These are phyloP conservation scores for Menidia beryllina DNA, from an alignment of 2,113 vertebrate species.

Conservation along the genomic window DNA sequence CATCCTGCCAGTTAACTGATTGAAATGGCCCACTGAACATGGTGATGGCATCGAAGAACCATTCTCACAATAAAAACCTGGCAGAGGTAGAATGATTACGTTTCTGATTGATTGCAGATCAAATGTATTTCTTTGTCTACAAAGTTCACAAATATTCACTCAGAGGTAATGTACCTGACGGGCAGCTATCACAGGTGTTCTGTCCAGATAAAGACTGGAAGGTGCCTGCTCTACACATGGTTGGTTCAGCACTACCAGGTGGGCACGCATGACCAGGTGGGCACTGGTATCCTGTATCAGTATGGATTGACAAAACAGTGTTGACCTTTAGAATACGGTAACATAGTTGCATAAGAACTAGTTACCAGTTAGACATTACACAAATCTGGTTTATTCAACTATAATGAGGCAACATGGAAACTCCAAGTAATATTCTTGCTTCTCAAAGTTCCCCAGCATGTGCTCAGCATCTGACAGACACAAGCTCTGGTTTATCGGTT, in stretches of 20 bases:
- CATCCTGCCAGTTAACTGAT: slow-evolving; percentile 70
- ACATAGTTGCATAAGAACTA: background rate
- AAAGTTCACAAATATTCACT: background rate
- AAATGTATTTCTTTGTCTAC: slow-evolving; percentile 14
- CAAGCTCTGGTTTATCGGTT: slow-evolving; percentile 44
- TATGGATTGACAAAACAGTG: background rate
- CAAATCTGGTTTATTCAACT: slow-evolving; percentile 10
- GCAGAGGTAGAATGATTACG: slow-evolving; percentile 4
- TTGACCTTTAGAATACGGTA: background rate
- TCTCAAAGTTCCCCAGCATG: slow-evolving; percentile 24
- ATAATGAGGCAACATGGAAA: slow-evolving; percentile 26
- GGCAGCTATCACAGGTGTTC: slow-evolving; percentile 61
- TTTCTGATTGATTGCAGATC: slow-evolving; percentile 2
- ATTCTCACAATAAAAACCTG: slow-evolving; percentile 87
- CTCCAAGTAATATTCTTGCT: slow-evolving; percentile 9
- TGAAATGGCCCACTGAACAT: slow-evolving; percentile 85
- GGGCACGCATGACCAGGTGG: slow-evolving; percentile 86
- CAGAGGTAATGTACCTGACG: slow-evolving; percentile 52
- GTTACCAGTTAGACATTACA: no score
- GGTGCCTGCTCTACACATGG: slow-evolving; percentile 83
- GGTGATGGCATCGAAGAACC: slow-evolving; percentile 80
- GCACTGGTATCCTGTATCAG: slow-evolving; percentile 76
- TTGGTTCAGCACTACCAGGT: slow-evolving; percentile 81
- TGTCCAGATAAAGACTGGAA: slow-evolving; percentile 82
- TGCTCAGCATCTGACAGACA: slow-evolving; percentile 46